A percentile compares a stretch with the other conserved stretches of the same genome.
Evolutionary conservation across 2,113 vertebrate genomes (phyloP).

Genomic region (Casuarius casuarius): DNA sequence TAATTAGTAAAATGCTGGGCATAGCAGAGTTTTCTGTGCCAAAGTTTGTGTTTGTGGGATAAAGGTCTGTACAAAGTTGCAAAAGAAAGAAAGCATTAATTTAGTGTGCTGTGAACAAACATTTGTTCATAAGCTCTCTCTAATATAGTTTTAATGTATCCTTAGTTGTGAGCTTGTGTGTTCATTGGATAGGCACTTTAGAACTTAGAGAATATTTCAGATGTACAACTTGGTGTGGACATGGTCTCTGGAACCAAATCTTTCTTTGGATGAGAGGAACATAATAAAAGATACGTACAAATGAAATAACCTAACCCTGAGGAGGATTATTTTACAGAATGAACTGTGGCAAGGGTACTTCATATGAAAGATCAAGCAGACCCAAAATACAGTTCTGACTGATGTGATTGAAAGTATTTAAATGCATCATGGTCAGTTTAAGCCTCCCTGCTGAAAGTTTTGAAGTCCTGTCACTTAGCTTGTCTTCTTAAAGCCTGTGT

Average conservation of each 20-base stretch:
- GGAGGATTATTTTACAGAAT: neutral
- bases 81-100: neutral
- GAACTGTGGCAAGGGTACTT: neutral
- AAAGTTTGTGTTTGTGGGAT: neutral
- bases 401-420: neutral
- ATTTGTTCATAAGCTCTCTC: accelerated
- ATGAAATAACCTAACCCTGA: neutral
- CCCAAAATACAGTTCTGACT: neutral
- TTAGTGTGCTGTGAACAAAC: neutral
- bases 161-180: neutral
- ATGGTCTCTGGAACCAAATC: neutral
- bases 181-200: neutral
- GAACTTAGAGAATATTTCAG: neutral
- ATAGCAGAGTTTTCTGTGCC: neutral
- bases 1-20: neutral
- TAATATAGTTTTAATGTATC: neutral
- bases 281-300: neutral
- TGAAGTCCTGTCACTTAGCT: neutral
- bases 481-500: neutral
- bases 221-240: neutral
- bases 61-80: neutral
- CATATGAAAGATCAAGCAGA: neutral
- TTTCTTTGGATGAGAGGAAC: neutral
- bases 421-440: neutral
- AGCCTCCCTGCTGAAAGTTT: neutral